Conservation (phyloP, 1,140 invertebrate species). For the Conus ventricosus region DNA sequence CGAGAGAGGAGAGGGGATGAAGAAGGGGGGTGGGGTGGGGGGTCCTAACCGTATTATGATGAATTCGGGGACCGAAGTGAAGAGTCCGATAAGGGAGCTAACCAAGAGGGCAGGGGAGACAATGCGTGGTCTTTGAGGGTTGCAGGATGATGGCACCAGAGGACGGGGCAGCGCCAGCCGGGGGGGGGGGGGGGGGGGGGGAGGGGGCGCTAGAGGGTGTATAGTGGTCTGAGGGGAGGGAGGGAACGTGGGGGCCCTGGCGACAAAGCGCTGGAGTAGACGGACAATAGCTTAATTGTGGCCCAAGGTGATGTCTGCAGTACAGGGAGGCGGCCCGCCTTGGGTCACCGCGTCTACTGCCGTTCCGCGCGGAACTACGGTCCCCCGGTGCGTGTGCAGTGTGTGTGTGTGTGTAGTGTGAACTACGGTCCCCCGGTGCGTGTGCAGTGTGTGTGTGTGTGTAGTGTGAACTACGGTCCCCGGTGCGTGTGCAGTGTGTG, state of each 20-base stretch:
- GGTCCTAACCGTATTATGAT: constrained; percentile 35
- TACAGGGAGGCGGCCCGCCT: neutral
- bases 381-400: no score
- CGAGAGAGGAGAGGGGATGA: neutral
- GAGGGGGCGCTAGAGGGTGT: neutral
- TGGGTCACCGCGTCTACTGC: neutral
- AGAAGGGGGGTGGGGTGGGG: neutral
- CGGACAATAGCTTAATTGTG: constrained; percentile 27
- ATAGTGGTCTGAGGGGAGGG: neutral
- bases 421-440: no score
- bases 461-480: no score
- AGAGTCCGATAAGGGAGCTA: constrained; percentile 32
- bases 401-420: no score
- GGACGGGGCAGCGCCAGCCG: neutral
- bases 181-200: neutral
- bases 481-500: no score
- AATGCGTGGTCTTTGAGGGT: neutral
- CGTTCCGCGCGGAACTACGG: no score
- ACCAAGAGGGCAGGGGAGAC: constrained; percentile 16
- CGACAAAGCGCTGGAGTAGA: neutral
- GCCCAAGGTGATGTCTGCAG: constrained; percentile 20
- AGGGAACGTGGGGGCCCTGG: neutral
- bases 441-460: no score
- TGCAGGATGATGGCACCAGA: neutral
- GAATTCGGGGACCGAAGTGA: constrained; percentile 34